Evolutionary conservation across 2,888 invertebrate species (phyloP), one percentile per base, ranked within the genome.

Genomic region (Alitta virens): DNA sequence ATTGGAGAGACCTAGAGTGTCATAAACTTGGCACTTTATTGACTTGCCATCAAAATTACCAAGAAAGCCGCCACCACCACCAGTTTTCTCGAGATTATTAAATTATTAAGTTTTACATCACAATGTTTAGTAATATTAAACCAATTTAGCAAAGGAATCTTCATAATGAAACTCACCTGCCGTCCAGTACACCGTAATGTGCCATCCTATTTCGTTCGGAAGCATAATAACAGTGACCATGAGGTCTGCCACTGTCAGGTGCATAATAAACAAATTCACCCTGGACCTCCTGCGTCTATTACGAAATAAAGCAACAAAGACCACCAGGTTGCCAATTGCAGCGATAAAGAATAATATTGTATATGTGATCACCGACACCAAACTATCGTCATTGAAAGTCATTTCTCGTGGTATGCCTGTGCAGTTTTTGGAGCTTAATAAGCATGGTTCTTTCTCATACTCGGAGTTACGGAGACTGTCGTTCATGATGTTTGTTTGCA

Each of bases 351-450:
- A 77, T 56, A 79, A 68, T 51, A 73, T 72, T 2, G 91, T 90
- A 82, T 94, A 94, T 64, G 90, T 89, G 27, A 88, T 86, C 69
- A 95, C 92, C 21, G 92, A 89, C 57, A 94, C 86, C 76, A 89
- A 84, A 78, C 93, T 91, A 0, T 91, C 92, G 68, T 90, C 89
- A 79, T 92, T 92, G 80, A 94, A 94, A 40, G 86, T 84, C 92
- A 94, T 91, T 73, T 92, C 90, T 50, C 66, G 65, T 2, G 75
- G 73, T 9, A 46, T n/a, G 7, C n/a, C 46, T 7, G 46, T 46
- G n/a, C 33, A 33, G 33, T 33, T 33, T 12, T 33, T 12, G 5
- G 33, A 33, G 33, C 33, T 33, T 12, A 33, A 33, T 33, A 7
- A 5, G 33, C 33, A 33, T 7, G 33, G 33, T 5, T 33, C 12